Percentiles rank a stretch among this genome's conserved stretches.
phyloP scores from a whole-genome alignment of 2,888 invertebrate genomes.

The Drosophila affinis region DNA sequence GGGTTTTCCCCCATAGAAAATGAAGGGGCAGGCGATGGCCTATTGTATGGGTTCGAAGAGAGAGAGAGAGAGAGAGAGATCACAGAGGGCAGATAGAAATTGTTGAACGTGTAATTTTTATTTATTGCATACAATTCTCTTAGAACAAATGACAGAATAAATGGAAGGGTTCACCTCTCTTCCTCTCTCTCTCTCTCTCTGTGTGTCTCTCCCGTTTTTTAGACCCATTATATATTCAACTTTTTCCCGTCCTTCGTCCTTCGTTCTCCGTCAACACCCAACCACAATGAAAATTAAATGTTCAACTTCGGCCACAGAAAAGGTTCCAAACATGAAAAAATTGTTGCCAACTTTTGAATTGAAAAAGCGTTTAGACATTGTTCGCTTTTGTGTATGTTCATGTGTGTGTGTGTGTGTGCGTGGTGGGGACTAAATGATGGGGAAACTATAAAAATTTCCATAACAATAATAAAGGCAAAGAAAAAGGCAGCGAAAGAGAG shows the following conservation, averaged over 20 bases:
- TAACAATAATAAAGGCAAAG: conserved; percentile 73
- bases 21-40: not conserved
- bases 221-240: conserved; percentile 51
- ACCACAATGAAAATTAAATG: conserved; percentile 67
- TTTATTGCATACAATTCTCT: conserved; percentile 79
- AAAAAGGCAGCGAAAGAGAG: conserved; percentile 35
- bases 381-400: conserved; percentile 9
- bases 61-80: conserved; percentile 48
- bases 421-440: conserved; percentile 67
- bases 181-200: not conserved
- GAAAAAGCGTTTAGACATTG: conserved; percentile 68
- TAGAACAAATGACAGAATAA: conserved; percentile 74
- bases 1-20: conserved; percentile 1
- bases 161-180: not conserved
- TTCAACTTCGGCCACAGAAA: conserved; percentile 59
- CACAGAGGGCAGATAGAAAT: conserved; percentile 37
- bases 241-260: not conserved
- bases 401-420: conserved; percentile 19
- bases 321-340: conserved; percentile 49
- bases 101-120: conserved; percentile 79
- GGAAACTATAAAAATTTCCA: conserved; percentile 79
- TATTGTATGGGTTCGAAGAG: conserved; percentile 51
- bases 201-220: not conserved
- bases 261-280: not conserved
- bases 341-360: conserved; percentile 56